Evolutionary conservation across 2,797 vertebrate species (phyloP), one percentile per base, ranked within the genome.

Genomic region (Acanthornis magna): DNA sequence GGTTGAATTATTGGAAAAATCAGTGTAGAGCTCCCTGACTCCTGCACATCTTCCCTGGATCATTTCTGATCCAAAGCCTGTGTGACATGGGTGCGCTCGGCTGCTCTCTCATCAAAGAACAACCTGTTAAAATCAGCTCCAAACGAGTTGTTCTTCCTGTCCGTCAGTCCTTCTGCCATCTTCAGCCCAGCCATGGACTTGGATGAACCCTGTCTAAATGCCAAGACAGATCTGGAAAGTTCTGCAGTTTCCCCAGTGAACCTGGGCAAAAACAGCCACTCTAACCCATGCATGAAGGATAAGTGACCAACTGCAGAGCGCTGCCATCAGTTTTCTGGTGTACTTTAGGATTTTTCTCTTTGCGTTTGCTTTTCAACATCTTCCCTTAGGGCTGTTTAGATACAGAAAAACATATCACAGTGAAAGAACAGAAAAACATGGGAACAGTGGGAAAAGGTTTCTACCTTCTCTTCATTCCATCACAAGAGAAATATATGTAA

Each of bases 161-260:
- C 50, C 73, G 29, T 58, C 88, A 84, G 54, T 43, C 85, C 26
- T 67, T 20, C 42, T 81, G 32, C 61, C 36, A 38, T 38, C 91
- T 75, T 38, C 38, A 38, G 38, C 38, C 38, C 38, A 38, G 10
- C 11, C 38, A 38, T 38, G 38, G 38, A 38, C 38, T 38, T 38
- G 38, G 38, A 38, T 38, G 38, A 38, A 38, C 38, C 38, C 90
- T 36, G 29, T 42, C 65, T 30, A 84, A 91, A 90, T 88, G 92
- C 88, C 91, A 93, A 75, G 73, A n/a, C 3, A 75, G 50, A 93
- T 90, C 80, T 90, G 68, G 38, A 89, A 85, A 91, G 61, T 63
- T 78, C 47, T 70, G 40, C 45, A 22, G 43, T 30, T 66, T 38
- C 66, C 55, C 54, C 73, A 62, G 2, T 9, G 3, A 85, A 85